phyloP scores from a whole-genome alignment of 2,113 vertebrate genomes.

The Micronycteris hirsuta region DNA sequence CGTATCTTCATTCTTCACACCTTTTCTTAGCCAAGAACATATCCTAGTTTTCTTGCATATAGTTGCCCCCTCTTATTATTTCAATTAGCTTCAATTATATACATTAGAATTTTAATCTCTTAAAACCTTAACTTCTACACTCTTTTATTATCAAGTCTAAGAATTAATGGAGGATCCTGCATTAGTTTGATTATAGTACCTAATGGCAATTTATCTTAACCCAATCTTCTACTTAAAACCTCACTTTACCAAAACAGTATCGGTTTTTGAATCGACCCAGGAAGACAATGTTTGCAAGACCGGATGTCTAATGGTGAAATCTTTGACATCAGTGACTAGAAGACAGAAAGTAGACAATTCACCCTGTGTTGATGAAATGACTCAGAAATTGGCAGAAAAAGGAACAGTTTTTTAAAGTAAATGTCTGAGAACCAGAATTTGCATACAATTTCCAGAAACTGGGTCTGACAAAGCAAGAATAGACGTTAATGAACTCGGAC shows the following conservation, averaged over 20 bases:
- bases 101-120: neutral
- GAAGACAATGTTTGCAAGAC: neutral
- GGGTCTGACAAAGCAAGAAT: neutral
- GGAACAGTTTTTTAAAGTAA: neutral
- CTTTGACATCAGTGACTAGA: neutral
- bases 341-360: neutral
- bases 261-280: neutral
- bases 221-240: neutral
- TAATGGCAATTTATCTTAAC: neutral
- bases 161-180: neutral
- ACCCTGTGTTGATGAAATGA: neutral
- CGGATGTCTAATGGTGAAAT: neutral
- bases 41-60: neutral
- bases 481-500: conserved; percentile 24
- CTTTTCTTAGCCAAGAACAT: neutral
- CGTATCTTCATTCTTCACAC: neutral
- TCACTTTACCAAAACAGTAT: neutral
- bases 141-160: neutral
- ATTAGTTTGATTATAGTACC: neutral
- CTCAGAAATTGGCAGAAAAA: neutral
- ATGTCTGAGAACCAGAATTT: conserved; percentile 31
- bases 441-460: conserved; percentile 19
- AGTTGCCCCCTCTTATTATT: neutral
- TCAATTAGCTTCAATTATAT: neutral
- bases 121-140: neutral